phyloP scores from a whole-genome alignment of 2,113 vertebrate species.

The Pangasianodon hypophthalmus region DNA sequence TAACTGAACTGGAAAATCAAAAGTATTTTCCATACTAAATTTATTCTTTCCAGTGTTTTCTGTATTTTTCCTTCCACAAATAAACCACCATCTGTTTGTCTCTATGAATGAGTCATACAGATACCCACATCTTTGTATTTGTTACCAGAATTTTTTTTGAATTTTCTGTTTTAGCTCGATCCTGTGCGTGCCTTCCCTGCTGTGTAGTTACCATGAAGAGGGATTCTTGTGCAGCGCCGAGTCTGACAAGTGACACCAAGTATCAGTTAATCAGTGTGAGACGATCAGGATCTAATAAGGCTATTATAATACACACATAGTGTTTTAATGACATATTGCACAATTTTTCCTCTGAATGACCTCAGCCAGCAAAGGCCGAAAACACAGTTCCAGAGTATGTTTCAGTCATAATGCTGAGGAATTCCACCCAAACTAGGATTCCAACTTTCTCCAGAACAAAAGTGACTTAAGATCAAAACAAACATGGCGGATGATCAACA shows the following conservation, averaged over 20 bases:
- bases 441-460: background rate
- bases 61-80: background rate
- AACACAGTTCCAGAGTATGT: background rate
- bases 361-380: background rate
- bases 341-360: background rate
- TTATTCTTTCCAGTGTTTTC: background rate
- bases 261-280: background rate
- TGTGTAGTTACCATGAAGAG: background rate
- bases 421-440: background rate
- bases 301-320: background rate
- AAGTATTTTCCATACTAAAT: background rate
- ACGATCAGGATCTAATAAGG: background rate
- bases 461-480: background rate
- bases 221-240: background rate
- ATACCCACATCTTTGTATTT: background rate
- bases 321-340: background rate
- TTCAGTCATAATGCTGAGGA: background rate
- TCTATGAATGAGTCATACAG: background rate
- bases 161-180: background rate
- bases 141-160: background rate
- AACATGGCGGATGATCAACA: background rate
- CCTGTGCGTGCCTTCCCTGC: background rate
- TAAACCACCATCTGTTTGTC: slow-evolving; percentile 5
- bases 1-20: background rate
- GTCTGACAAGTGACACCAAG: background rate